phyloP scores from a whole-genome alignment of 2,888 invertebrate species.

The Pycnomerus fuliginosus region DNA sequence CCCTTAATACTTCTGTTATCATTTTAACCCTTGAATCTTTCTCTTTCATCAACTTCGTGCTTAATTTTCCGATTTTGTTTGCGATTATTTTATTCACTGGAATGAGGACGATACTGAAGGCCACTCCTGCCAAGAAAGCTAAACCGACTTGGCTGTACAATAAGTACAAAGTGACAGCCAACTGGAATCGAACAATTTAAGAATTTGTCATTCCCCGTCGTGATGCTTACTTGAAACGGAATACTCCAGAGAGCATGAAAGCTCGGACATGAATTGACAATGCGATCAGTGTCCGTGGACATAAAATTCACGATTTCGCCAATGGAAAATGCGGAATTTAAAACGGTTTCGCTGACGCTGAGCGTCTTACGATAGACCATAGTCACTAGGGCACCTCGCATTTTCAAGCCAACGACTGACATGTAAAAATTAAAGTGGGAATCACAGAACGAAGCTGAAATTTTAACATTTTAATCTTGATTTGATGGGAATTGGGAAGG shows the following conservation, averaged over 20 bases:
- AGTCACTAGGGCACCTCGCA: slow-evolving; percentile 81
- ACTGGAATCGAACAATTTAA: slow-evolving; percentile 62
- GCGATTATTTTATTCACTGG: slow-evolving; percentile 92
- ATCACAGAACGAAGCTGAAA: slow-evolving; percentile 71
- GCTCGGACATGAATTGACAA: slow-evolving; percentile 93
- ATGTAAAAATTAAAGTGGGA: slow-evolving; percentile 90
- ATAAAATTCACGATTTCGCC: slow-evolving; percentile 96
- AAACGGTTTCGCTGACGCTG: slow-evolving; percentile 46
- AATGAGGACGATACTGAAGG: slow-evolving; percentile 82
- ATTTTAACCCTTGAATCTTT: slow-evolving; percentile 89
- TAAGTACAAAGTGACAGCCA: slow-evolving; percentile 77
- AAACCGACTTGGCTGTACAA: slow-evolving; percentile 86
- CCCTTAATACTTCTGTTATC: slow-evolving; percentile 82
- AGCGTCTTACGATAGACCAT: slow-evolving; percentile 75
- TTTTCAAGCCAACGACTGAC: slow-evolving; percentile 80
- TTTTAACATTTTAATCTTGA: neutral
- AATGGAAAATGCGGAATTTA: slow-evolving; percentile 56
- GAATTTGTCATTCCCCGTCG: too few relatives aligned
- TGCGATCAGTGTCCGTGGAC: slow-evolving; percentile 94
- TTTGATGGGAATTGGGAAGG: neutral
- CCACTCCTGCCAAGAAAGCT: slow-evolving; percentile 87
- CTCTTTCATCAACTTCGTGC: slow-evolving; percentile 82
- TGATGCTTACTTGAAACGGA: slow-evolving; percentile 81
- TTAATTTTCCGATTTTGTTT: slow-evolving; percentile 81
- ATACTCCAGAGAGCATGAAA: slow-evolving; percentile 98